A percentile compares a stretch with the other conserved stretches of the same genome.
These are phyloP conservation scores for Pelvicachromis taeniatus DNA, from an alignment of 2,113 vertebrate species.

Conservation along the genomic window DNA sequence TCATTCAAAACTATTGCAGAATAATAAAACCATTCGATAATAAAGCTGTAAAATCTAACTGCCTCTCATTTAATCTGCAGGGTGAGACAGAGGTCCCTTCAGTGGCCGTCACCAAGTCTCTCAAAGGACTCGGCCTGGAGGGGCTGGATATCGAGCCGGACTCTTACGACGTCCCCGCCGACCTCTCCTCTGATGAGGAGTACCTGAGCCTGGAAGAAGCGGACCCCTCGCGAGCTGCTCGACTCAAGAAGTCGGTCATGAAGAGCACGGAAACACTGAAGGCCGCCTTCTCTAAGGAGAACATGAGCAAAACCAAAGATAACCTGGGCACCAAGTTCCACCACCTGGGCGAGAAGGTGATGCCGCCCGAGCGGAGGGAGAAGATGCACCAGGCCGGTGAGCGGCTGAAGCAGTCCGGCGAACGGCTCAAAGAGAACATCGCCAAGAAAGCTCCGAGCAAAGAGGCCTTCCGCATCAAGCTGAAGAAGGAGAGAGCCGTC, in stretches of 20 bases:
- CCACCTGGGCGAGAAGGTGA: conserved; percentile 88
- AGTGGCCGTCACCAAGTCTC: conserved; percentile 78
- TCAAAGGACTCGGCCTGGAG: conserved; percentile 75
- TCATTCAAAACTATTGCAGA: background rate
- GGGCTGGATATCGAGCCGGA: conserved; percentile 75
- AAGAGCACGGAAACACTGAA: conserved; percentile 88
- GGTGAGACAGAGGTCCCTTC: conserved; percentile 86
- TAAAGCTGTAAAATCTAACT: background rate
- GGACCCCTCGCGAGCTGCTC: conserved; percentile 77
- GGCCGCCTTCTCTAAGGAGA: conserved; percentile 95
- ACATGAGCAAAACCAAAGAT: conserved; percentile 88
- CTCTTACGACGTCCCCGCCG: conserved; percentile 79
- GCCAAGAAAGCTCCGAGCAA: conserved; percentile 84
- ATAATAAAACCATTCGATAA: background rate
- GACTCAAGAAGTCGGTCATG: conserved; percentile 85
- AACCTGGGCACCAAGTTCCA: conserved; percentile 88
- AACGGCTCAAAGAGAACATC: conserved; percentile 88
- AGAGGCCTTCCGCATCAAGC: conserved; percentile 84
- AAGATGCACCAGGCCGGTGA: conserved; percentile 88
- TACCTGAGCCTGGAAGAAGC: conserved; percentile 83
- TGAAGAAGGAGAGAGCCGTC: conserved; percentile 82
- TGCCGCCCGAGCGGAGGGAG: conserved; percentile 87
- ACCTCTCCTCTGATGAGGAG: conserved; percentile 96
- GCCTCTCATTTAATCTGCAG: conserved; percentile 61
- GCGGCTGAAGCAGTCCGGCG: conserved; percentile 83